Evolutionary conservation across 2,113 vertebrate genomes (phyloP).

Genomic region (Chrysochloris asiatica): DNA sequence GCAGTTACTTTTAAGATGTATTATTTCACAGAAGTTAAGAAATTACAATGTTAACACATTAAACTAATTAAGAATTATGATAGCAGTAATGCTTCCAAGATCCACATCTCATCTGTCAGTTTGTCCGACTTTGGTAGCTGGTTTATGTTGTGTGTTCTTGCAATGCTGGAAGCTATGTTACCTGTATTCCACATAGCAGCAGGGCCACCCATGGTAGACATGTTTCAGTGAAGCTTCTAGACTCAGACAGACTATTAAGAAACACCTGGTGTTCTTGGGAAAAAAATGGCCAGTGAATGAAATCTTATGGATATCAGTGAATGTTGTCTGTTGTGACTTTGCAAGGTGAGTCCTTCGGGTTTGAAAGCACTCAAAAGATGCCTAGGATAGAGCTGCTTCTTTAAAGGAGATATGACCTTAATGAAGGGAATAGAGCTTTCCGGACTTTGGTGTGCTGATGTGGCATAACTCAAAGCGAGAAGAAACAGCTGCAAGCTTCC

Average conservation of each 20-base stretch:
- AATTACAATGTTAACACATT: conserved; percentile 31
- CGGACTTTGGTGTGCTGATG: background rate
- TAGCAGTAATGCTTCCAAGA: background rate
- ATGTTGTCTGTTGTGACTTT: background rate
- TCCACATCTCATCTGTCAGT: background rate
- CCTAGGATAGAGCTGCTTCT: too few species aligned
- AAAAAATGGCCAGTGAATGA: background rate
- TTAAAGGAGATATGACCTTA: too few species aligned
- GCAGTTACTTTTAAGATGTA: conserved; percentile 50
- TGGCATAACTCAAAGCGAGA: background rate
- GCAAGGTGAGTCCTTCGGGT: too few species aligned
- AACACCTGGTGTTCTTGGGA: background rate
- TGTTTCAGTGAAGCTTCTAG: background rate
- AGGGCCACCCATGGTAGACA: background rate
- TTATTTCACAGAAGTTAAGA: conserved; percentile 42
- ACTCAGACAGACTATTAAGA: background rate
- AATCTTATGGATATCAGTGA: background rate
- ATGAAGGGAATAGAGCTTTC: background rate
- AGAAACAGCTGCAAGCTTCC: too few species aligned
- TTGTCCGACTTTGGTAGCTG: background rate
- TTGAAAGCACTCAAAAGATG: too few species aligned
- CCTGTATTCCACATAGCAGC: background rate
- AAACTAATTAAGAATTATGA: conserved; percentile 44
- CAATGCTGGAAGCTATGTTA: background rate
- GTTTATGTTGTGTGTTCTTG: too few species aligned